Evolutionary conservation across 2,113 vertebrate genomes (phyloP).

Genomic region (Peromyscus californicus): DNA sequence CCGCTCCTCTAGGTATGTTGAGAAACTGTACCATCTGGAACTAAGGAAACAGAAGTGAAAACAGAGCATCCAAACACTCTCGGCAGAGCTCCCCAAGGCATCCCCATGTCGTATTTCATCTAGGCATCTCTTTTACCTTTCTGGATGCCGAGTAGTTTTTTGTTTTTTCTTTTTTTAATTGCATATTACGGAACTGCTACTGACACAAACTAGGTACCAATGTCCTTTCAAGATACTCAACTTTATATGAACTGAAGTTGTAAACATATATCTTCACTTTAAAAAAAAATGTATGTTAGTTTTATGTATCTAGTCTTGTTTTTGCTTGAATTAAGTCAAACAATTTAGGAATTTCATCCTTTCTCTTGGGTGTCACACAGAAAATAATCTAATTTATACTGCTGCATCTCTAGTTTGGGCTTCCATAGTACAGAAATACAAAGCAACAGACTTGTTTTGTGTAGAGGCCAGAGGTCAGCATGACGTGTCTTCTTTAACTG

Average conservation of each 20-base stretch:
- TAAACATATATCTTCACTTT: neutral
- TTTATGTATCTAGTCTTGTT: conserved; percentile 34
- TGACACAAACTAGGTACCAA: neutral
- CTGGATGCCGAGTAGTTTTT: neutral
- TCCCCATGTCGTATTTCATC: neutral
- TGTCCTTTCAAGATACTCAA: conserved; percentile 21
- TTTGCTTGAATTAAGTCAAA: conserved; percentile 32
- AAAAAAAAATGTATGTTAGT: neutral
- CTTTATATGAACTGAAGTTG: neutral
- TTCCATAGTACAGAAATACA: neutral
- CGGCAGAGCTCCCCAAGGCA: neutral
- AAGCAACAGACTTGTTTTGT: neutral
- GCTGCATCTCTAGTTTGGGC: conserved; percentile 15
- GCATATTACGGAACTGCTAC: neutral
- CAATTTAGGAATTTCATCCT: neutral
- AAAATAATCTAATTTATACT: neutral
- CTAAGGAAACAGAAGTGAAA: conserved; percentile 65
- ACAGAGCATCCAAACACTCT: neutral
- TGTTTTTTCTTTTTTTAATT: neutral
- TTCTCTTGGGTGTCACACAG: conserved; percentile 20
- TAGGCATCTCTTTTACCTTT: conserved; percentile 38
- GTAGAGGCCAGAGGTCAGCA: neutral
- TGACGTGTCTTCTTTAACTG: neutral
- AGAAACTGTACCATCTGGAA: conserved; percentile 62
- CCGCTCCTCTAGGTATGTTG: conserved; percentile 74